Evolutionary conservation across 2,797 vertebrate species (phyloP), one percentile per base, ranked within the genome.

Genomic region (Pitangus sulphuratus): DNA sequence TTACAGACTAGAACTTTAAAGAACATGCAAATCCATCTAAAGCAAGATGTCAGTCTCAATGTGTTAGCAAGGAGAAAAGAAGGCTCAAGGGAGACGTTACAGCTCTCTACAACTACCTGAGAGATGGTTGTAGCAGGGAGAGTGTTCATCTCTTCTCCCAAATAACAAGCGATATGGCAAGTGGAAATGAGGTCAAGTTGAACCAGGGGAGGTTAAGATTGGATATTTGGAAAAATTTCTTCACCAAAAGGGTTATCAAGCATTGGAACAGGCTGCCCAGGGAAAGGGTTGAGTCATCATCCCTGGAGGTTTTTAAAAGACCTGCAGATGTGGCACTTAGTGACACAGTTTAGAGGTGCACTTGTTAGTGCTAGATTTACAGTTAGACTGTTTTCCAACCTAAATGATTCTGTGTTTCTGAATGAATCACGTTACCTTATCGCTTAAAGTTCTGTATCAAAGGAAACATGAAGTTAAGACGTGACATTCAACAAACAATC

Each of bases 321-420:
- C 0, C 0, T 5, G 8, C 4, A 47, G 26, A 66, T 2, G 6
- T 15, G 37, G 24, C 14, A 17, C 28, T 19, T 24, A 13, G 14
- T 22, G 31, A 77, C 9, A 25, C 2, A 14, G 35, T n/a, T 72
- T 45, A 84, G 8, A 18, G 30, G 22, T 12, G 11, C 19, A 47
- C 37, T 72, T 76, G 6, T 7, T 30, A 47, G 31, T 30, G 17
- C 14, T 28, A 17, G 30, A n/a, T 60, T 80, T 30, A 61, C 0
- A 1, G 20, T 24, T 37, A 35, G 28, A 68, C 15, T 44, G 24
- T 74, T 26, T 87, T 68, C 53, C 53, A 89, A 71, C 2, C 19
- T 31, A 51, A 84, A 74, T 8, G 44, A 58, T 30, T 24, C 18
- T 30, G 5, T 11, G 31, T 31, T 35, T 77, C 30, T 57, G 31